Base-by-base conservation (phyloP, 2,797 vertebrate species). In the Poecilia wingei region DNA sequence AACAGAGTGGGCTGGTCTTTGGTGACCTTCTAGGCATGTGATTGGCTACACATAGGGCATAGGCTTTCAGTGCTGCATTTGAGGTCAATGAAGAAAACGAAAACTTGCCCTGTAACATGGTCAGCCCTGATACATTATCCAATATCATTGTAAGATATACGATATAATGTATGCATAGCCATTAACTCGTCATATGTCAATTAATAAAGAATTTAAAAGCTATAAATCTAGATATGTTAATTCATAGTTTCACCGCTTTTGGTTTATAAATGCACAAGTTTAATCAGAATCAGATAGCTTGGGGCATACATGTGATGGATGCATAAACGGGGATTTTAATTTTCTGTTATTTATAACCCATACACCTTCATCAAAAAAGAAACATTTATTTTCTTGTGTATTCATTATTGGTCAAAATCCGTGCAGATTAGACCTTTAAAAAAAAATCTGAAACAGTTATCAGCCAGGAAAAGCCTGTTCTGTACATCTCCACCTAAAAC, bases 41-140 rank as follows among this genome's bases (percentile, higher is more conserved):
- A 90, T 93, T 94, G 94, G 93, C 79, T 90, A 28, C 33, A 77
- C 59, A 66, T 45, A 46, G 41, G 73, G 78, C 76, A 84, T 79
- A 7, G 43, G 8, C 25, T 47, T 71, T 71, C 51, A 20, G 22
- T 82, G 89, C n/a, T 85, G 87, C 51, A 20, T 94, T 93, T 82
- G 33, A 0, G 12, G 33, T 0, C 39, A 72, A 64, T 85, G 12
- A 83, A 70, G 31, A 14, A 57, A 64, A 3, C 1, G 7, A 45
- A n/a, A 70, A 70, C 25, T 46, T 39, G 22, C 74, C 79, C 72
- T 25, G 7, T 25, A 87, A 0, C 25, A 39, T 3, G 1, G 3
- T 4, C 6, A 14, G 1, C 25, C 33, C 53, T 55, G n/a, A 70
- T 74, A 73, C 31, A 79, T 61, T n/a, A 59, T 49, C 43, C 25